These are phyloP conservation scores for Caenorhabditis afra DNA, from an alignment of 2,888 invertebrate species.

Conservation along the genomic window DNA sequence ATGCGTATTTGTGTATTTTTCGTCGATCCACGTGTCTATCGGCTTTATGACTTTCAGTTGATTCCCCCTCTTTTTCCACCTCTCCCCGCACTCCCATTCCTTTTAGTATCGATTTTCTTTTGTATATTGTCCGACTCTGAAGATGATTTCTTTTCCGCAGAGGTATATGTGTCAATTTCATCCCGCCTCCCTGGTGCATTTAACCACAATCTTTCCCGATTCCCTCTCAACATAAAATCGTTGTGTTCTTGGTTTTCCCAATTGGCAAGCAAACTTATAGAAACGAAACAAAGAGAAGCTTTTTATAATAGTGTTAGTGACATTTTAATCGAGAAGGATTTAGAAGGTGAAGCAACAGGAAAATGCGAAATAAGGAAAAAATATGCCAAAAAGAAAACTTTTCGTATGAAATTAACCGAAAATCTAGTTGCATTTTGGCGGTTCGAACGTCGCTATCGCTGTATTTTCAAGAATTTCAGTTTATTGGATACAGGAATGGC, in stretches of 20 bases:
- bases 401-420: slow-evolving; percentile 47
- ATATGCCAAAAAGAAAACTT: slow-evolving; percentile 47
- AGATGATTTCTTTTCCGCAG: slow-evolving; percentile 30
- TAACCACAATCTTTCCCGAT: slow-evolving; percentile 5
- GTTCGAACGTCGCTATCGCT: neutral
- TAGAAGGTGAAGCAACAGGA: neutral
- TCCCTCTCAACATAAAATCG: slow-evolving; percentile 20
- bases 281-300: slow-evolving; percentile 32
- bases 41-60: slow-evolving; percentile 53
- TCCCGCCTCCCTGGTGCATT: slow-evolving; percentile 35
- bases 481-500: slow-evolving; percentile 44
- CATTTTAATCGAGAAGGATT: neutral
- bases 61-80: slow-evolving; percentile 8
- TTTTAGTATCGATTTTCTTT: slow-evolving; percentile 1
- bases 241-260: neutral
- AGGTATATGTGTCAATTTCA: slow-evolving; percentile 20
- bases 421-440: slow-evolving; percentile 46
- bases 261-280: slow-evolving; percentile 19
- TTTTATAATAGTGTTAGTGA: slow-evolving; percentile 32
- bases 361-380: neutral
- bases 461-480: slow-evolving; percentile 8
- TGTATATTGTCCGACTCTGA: slow-evolving; percentile 33
- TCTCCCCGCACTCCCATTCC: slow-evolving; percentile 7
- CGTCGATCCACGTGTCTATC: slow-evolving; percentile 49
- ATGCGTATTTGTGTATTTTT: slow-evolving; percentile 32